Conservation (phyloP, 2,888 invertebrate genomes). For the Mallateleia sp. region DNA sequence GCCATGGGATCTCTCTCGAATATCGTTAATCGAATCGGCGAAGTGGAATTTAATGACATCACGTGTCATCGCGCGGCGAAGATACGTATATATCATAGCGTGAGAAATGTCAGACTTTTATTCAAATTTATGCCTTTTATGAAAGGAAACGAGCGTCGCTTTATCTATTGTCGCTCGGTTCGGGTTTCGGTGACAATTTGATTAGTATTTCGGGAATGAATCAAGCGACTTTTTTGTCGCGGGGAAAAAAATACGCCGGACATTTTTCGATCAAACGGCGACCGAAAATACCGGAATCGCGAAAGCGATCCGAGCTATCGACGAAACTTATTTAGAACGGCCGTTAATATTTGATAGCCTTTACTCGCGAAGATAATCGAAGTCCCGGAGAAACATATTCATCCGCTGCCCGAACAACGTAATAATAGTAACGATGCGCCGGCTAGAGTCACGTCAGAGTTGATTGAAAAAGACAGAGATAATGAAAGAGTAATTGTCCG, state of each 20-base stretch:
- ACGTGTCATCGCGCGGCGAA: slow-evolving; percentile 68
- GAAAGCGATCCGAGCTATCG: background rate
- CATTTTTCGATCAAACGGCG: too few species aligned
- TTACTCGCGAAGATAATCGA: background rate
- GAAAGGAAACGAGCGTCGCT: slow-evolving; percentile 42
- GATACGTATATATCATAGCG: slow-evolving; percentile 69
- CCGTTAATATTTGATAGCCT: slow-evolving; percentile 13
- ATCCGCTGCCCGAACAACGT: background rate
- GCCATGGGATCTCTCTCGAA: slow-evolving; percentile 66
- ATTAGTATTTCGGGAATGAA: slow-evolving; percentile 37
- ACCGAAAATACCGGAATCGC: background rate
- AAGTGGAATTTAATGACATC: slow-evolving; percentile 78
- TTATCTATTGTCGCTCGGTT: slow-evolving; percentile 54
- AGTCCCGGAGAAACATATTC: background rate
- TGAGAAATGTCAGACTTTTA: slow-evolving; percentile 68
- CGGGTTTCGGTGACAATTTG: slow-evolving; percentile 54
- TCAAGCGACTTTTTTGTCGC: background rate
- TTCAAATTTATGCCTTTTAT: slow-evolving; percentile 68
- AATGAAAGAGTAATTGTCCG: slow-evolving; percentile 50
- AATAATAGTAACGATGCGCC: slow-evolving; percentile 41
- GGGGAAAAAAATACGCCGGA: background rate
- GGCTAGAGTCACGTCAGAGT: slow-evolving; percentile 1
- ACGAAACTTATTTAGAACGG: slow-evolving; percentile 27
- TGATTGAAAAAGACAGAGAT: slow-evolving; percentile 31
- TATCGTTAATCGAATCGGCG: slow-evolving; percentile 77